Conservation (phyloP, 2,888 invertebrate species). For the Nemotelus pantherinus region DNA sequence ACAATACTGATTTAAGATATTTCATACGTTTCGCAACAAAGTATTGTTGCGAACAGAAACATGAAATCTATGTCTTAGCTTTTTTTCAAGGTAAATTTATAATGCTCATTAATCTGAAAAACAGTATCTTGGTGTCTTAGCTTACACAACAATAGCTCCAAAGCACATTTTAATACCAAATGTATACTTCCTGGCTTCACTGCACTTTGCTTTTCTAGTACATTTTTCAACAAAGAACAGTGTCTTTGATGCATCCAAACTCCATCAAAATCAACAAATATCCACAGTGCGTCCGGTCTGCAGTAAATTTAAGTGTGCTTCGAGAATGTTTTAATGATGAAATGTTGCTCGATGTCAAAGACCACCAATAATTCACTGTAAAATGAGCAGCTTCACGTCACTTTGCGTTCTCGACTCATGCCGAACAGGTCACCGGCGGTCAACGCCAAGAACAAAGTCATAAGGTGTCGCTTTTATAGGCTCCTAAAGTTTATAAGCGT, state of each 20-base stretch:
- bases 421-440: conserved; percentile 41
- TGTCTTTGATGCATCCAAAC: conserved; percentile 1
- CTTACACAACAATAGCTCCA: no score
- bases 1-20: no score
- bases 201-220: not conserved
- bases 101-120: no score
- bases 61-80: no score
- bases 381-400: conserved; percentile 39
- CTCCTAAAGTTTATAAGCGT: conserved; percentile 50
- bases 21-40: no score
- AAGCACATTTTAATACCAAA: no score
- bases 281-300: conserved; percentile 7
- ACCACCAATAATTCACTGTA: conserved; percentile 48
- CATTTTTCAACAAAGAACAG: not conserved
- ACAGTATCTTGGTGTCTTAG: no score
- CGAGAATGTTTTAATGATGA: conserved; percentile 47
- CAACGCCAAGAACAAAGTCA: conserved; percentile 50
- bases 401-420: not conserved
- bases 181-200: not conserved
- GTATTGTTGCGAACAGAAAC: no score
- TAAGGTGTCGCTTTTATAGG: conserved; percentile 51
- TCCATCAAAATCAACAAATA: conserved; percentile 40
- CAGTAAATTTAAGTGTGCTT: not conserved
- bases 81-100: no score
- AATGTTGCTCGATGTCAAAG: conserved; percentile 48